Evolutionary conservation across 2,888 invertebrate species (phyloP).

Genomic region (Xanthia icteritia): DNA sequence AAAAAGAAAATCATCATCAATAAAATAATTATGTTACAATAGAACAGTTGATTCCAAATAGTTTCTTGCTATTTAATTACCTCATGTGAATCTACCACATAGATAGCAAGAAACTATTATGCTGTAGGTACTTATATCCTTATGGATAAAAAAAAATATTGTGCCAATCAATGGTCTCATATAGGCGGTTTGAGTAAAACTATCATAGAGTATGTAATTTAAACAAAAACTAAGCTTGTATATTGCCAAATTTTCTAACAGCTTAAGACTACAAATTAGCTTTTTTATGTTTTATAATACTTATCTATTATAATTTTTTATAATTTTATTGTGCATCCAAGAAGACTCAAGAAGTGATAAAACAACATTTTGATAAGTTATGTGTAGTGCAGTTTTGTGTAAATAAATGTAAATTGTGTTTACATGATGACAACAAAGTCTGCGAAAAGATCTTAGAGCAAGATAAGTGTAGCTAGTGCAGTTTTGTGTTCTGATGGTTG

Average conservation of each 20-base stretch:
- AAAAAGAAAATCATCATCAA: conserved; percentile 2
- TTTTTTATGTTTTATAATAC: not conserved
- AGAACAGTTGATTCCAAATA: not conserved
- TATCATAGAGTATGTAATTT: not conserved
- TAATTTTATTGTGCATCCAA: conserved; percentile 7
- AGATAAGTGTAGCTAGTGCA: not conserved
- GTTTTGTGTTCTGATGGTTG: conserved; percentile 18
- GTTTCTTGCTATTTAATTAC: not conserved
- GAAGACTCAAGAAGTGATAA: conserved; percentile 1
- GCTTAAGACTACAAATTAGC: not conserved
- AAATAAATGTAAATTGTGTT: conserved; percentile 11
- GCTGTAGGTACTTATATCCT: not conserved
- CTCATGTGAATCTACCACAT: not conserved
- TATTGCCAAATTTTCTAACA: not conserved
- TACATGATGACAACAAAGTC: not conserved
- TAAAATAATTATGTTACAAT: not conserved
- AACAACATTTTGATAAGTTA: not conserved
- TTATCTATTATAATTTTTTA: conserved; percentile 1
- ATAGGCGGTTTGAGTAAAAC: conserved; percentile 1
- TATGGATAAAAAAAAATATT: not conserved
- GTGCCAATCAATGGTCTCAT: not conserved
- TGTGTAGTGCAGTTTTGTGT: conserved; percentile 5
- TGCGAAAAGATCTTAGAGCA: not conserved
- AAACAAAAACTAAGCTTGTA: not conserved
- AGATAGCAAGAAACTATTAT: not conserved